Conservation (phyloP, 2,113 vertebrate genomes). For the Psilopogon haemacephalus region DNA sequence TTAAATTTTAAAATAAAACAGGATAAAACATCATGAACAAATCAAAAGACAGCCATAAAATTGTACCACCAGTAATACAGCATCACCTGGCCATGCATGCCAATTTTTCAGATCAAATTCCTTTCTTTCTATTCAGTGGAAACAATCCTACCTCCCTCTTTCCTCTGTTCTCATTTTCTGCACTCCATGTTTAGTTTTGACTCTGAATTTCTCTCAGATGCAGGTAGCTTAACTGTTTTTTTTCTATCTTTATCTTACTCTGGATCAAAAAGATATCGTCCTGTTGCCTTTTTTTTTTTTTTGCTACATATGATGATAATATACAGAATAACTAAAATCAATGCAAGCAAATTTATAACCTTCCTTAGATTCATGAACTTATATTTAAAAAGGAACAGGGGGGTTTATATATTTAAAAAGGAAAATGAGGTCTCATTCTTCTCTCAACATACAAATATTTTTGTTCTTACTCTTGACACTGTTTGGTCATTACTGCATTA, state of each 20-base stretch:
- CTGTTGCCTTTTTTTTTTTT: neutral
- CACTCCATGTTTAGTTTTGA: neutral
- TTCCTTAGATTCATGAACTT: neutral
- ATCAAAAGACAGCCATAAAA: neutral
- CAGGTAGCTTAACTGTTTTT: neutral
- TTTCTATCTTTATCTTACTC: neutral
- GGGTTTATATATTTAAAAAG: neutral
- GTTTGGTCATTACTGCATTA: no score
- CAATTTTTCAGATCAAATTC: neutral
- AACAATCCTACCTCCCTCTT: neutral
- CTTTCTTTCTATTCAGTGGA: neutral
- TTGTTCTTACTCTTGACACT: neutral
- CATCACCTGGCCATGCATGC: neutral
- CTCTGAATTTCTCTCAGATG: neutral
- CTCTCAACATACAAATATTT: neutral
- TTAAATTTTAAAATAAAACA: neutral
- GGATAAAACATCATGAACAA: neutral
- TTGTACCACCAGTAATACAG: neutral
- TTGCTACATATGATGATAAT: neutral
- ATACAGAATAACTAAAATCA: neutral
- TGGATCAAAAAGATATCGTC: neutral
- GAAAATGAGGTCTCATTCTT: neutral
- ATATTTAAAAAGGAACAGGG: neutral
- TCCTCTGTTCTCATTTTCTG: neutral
- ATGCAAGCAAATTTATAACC: neutral